Conservation (phyloP, 2,113 vertebrate genomes). For the Mirounga angustirostris region DNA sequence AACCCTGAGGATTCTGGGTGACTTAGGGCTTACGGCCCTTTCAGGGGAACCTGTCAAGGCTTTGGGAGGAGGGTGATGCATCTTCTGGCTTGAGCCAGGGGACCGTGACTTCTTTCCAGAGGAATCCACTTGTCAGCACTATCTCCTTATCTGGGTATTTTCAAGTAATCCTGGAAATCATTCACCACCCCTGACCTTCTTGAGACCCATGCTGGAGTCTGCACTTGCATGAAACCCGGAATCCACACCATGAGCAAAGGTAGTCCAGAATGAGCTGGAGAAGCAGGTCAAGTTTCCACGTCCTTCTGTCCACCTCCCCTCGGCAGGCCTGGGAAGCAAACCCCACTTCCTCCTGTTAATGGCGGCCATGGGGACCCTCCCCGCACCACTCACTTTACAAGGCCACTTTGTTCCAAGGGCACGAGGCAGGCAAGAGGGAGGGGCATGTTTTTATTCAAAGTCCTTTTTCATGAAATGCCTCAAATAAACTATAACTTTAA, state of each 20-base stretch:
- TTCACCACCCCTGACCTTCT: background rate
- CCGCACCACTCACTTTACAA: accelerated
- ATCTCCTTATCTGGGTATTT: no score
- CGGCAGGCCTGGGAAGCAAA: background rate
- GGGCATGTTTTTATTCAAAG: background rate
- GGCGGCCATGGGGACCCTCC: background rate
- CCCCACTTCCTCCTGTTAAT: accelerated
- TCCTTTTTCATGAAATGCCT: no score
- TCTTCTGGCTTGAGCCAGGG: background rate
- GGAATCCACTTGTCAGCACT: background rate
- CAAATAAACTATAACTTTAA: background rate
- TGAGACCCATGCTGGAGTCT: background rate
- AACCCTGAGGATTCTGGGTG: background rate
- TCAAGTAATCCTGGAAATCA: background rate
- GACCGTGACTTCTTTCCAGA: background rate
- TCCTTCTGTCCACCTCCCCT: background rate
- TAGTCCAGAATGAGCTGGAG: background rate
- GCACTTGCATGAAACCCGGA: background rate
- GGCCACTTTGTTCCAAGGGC: background rate
- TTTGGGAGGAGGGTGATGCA: background rate
- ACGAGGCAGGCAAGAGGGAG: accelerated
- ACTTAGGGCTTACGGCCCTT: background rate
- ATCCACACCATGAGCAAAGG: background rate
- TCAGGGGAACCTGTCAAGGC: background rate
- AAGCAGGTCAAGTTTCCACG: background rate